Evolutionary conservation across 2,888 invertebrate species (phyloP).

Genomic region (Troides helena): DNA sequence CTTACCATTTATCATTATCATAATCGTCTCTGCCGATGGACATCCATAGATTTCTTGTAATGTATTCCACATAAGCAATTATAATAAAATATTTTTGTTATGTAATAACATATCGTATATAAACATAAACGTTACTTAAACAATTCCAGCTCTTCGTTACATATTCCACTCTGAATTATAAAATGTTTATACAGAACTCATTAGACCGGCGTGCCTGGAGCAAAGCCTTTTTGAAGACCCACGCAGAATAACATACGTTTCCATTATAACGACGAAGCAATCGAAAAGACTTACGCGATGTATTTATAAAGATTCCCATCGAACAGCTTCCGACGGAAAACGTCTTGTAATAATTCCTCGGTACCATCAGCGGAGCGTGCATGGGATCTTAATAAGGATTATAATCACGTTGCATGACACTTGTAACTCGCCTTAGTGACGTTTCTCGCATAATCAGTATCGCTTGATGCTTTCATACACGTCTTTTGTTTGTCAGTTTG

Average conservation of each 20-base stretch:
- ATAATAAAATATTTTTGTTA: background rate
- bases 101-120: background rate
- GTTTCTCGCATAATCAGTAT: constrained; percentile 60
- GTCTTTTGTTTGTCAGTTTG: constrained; percentile 32
- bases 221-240: constrained; percentile 12
- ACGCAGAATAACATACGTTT: constrained; percentile 32
- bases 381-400: constrained; percentile 62
- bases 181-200: constrained; percentile 17
- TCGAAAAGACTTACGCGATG: constrained; percentile 18
- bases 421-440: constrained; percentile 39
- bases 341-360: constrained; percentile 54
- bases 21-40: no score
- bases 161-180: constrained; percentile 13
- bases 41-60: no score
- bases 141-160: background rate
- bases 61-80: no score
- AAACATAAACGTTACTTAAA: background rate
- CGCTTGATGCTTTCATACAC: constrained; percentile 37
- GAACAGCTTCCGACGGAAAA: constrained; percentile 64
- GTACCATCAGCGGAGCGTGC: constrained; percentile 61
- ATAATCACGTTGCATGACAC: constrained; percentile 44
- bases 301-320: constrained; percentile 48
- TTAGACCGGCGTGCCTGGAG: constrained; percentile 16
- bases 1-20: no score
- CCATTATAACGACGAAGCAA: constrained; percentile 19